phyloP scores from a whole-genome alignment of 2,113 vertebrate genomes.

The Rhinoderma darwinii region DNA sequence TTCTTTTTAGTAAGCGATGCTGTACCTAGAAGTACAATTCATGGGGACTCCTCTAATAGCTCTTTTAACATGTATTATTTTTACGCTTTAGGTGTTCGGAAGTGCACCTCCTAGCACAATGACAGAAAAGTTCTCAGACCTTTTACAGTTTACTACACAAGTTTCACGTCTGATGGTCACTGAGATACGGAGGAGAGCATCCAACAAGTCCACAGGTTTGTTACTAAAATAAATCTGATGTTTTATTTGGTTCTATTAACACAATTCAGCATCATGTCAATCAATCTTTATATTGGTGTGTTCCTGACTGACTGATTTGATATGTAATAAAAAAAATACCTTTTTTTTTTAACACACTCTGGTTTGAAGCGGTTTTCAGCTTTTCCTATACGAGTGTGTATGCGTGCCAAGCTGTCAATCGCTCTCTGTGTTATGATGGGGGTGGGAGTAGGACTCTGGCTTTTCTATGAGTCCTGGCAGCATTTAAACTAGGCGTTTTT shows the following conservation, averaged over 20 bases:
- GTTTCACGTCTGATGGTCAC: conserved; percentile 98
- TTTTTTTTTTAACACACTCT: too few species aligned
- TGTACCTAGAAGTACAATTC: too few species aligned
- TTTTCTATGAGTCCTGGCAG: too few species aligned
- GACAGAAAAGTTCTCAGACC: conserved; percentile 97
- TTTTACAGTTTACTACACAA: conserved; percentile 98
- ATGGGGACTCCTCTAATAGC: too few species aligned
- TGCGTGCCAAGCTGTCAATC: too few species aligned
- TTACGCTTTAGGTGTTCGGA: conserved; percentile 86
- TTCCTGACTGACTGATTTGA: background rate
- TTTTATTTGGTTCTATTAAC: background rate
- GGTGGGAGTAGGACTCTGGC: too few species aligned
- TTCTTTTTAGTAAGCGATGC: too few species aligned
- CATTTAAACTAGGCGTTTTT: too few species aligned
- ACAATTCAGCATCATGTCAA: background rate
- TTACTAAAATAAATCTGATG: background rate
- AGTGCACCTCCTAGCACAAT: conserved; percentile 94
- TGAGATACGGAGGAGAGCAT: conserved; percentile 94
- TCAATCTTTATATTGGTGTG: background rate
- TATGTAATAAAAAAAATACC: background rate
- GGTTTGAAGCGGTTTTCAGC: too few species aligned
- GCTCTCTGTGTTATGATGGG: too few species aligned
- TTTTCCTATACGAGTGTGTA: too few species aligned
- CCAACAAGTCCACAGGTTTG: conserved; percentile 97
- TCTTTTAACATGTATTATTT: background rate